A percentile compares a stretch with the other conserved stretches of the same genome.
Conservation (phyloP, 2,797 vertebrate species). For the Pangasius sanitwongsei region DNA sequence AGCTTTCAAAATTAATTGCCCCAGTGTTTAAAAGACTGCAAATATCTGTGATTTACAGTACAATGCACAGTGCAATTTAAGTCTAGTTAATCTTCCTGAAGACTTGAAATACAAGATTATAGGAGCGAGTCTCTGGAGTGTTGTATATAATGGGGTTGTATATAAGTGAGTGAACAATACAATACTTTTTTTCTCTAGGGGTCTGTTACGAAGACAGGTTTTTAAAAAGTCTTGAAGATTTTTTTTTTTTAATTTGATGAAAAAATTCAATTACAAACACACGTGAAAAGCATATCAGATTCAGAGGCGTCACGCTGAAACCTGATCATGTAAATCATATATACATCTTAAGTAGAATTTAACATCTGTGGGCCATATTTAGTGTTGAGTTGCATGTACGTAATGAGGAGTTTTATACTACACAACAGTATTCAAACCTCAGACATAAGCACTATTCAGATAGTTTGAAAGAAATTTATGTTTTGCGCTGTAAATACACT, state of each 20-base stretch:
- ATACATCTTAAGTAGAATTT: too few species aligned
- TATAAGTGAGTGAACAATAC: background rate
- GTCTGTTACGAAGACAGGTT: background rate
- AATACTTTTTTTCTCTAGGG: background rate
- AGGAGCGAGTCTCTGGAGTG: background rate
- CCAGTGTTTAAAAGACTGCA: conserved; percentile 10
- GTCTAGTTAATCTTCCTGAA: conserved; percentile 15
- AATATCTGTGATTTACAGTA: conserved; percentile 20
- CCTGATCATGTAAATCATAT: too few species aligned
- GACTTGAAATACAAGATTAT: conserved; percentile 4
- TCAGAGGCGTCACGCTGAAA: too few species aligned
- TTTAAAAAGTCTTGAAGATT: background rate
- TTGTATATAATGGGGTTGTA: background rate
- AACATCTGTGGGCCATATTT: too few species aligned
- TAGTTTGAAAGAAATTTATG: background rate
- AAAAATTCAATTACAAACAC: too few species aligned
- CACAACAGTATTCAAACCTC: too few species aligned
- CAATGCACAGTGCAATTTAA: conserved; percentile 3
- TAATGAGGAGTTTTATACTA: too few species aligned
- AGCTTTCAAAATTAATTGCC: conserved; percentile 4
- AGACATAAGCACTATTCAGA: too few species aligned
- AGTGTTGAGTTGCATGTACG: too few species aligned
- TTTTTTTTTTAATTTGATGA: background rate
- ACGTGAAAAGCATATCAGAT: background rate
- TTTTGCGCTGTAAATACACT: background rate